Evolutionary conservation across 2,888 invertebrate genomes (phyloP).

Genomic region (Drosophila robusta): DNA sequence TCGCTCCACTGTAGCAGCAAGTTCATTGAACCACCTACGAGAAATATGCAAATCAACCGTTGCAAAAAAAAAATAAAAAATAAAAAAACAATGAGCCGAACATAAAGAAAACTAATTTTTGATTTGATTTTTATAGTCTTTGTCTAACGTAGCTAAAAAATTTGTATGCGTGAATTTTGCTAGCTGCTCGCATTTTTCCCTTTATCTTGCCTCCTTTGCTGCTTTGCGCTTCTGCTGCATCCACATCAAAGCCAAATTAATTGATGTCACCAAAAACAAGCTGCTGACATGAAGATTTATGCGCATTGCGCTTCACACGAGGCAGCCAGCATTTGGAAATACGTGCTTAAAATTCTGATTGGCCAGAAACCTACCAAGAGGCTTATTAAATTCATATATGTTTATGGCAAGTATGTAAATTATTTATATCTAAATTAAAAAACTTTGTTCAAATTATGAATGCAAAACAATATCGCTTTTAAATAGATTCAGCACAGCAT

Average conservation of each 20-base stretch:
- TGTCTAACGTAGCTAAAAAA: slow-evolving; percentile 48
- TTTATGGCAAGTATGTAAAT: slow-evolving; percentile 58
- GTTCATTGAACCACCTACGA: slow-evolving; percentile 80
- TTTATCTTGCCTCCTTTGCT: slow-evolving; percentile 11
- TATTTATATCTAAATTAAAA: slow-evolving; percentile 65
- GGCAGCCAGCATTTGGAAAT: slow-evolving; percentile 20
- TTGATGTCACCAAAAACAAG: slow-evolving; percentile 59
- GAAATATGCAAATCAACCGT: slow-evolving; percentile 74
- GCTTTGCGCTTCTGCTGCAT: slow-evolving; percentile 36
- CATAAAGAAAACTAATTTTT: slow-evolving; percentile 68
- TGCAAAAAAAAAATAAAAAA: slow-evolving; percentile 58
- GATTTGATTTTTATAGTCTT: slow-evolving; percentile 67
- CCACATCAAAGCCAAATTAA: slow-evolving; percentile 59
- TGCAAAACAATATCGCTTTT: slow-evolving; percentile 55
- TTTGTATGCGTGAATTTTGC: slow-evolving; percentile 51
- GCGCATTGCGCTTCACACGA: slow-evolving; percentile 37
- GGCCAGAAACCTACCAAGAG: slow-evolving; percentile 29
- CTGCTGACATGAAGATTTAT: slow-evolving; percentile 61
- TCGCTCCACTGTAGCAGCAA: slow-evolving; percentile 51
- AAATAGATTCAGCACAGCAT: slow-evolving; percentile 56
- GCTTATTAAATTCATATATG: slow-evolving; percentile 52
- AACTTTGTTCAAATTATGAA: slow-evolving; percentile 62
- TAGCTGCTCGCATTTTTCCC: slow-evolving; percentile 25
- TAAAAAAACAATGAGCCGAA: slow-evolving; percentile 50
- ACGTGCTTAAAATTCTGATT: slow-evolving; percentile 31